Base-by-base conservation (phyloP, 1,140 invertebrate species). In the Diploscapter pachys region DNA sequence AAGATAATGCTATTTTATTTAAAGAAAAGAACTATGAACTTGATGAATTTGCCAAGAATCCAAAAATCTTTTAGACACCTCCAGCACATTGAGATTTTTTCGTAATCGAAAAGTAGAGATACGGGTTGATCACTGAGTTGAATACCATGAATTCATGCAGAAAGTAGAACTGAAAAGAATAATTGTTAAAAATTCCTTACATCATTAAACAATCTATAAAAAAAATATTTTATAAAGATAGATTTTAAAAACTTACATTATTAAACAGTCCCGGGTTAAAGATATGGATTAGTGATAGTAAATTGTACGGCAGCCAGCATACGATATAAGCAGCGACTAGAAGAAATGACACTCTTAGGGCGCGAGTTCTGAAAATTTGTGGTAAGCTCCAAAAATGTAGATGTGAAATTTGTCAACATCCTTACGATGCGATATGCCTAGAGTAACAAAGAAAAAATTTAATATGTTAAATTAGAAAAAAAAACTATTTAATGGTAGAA, bases 241-340 rank as follows among this genome's bases (percentile, higher is more conserved):
- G 52, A 72, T 50, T 69, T 85, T 78, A 71, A 82, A 81, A 76
- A 71, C 31, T 31, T 31, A 84, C 80, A 63, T 81, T 68, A 48
- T 57, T 78, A 72, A 84, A 85, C 48, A 82, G 71, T n/a, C 78
- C 79, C 52, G 83, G 80, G 59, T 85, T 74, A 53, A 84, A 53
- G 52, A 84, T 80, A 70, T 85, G 84, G n/a, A 84, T 81, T 6
- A 84, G 64, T 63, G 69, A 69, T 3, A 84, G 69, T 31, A 72
- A 78, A 67, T 84, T 84, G 66, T 84, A 84, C 3, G 84, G 83
- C 4, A 84, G 78, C 83, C 83, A 84, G 77, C 84, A 85, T 51
- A 85, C 73, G 59, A 84, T 82, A 68, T 84, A 84, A 9, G 80
- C 83, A 4, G 78, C 65, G 48, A 84, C 78, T 3, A 84, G 80